phyloP scores from a whole-genome alignment of 2,113 vertebrate genomes.

The Manacus vitellinus region DNA sequence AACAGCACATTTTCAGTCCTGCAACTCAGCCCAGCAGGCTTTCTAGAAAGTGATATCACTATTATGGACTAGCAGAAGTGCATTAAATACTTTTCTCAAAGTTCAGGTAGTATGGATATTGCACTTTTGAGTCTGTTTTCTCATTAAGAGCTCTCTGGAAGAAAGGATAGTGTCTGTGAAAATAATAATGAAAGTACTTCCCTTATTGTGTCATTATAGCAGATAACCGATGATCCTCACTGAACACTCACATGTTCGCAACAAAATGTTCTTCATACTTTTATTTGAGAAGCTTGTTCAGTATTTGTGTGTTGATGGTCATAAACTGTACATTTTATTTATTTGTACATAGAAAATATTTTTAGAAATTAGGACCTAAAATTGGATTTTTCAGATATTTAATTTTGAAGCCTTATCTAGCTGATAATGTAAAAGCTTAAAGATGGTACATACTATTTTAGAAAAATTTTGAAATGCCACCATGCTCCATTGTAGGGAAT shows the following conservation, averaged over 20 bases:
- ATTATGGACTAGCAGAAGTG: slow-evolving; percentile 18
- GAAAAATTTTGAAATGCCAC: background rate
- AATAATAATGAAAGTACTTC: background rate
- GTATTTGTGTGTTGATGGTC: background rate
- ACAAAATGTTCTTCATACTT: background rate
- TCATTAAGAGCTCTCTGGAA: background rate
- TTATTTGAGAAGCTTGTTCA: background rate
- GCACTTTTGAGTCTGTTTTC: slow-evolving; percentile 43
- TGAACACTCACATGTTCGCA: background rate
- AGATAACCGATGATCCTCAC: background rate
- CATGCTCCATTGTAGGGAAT: background rate
- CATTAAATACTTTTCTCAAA: slow-evolving; percentile 59
- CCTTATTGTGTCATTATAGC: background rate
- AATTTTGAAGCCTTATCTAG: background rate
- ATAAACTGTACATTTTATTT: background rate
- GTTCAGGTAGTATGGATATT: slow-evolving; percentile 34
- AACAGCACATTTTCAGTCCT: slow-evolving; percentile 18
- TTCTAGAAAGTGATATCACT: slow-evolving; percentile 40
- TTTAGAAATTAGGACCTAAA: background rate
- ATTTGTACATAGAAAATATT: background rate
- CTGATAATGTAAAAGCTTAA: background rate
- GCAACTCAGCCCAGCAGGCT: background rate
- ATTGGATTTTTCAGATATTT: background rate
- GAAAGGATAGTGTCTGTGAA: background rate
- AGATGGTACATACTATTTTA: background rate